A percentile compares a stretch with the other conserved stretches of the same genome.
Conservation (phyloP, 1,140 invertebrate species). For the Eciton burchellii region DNA sequence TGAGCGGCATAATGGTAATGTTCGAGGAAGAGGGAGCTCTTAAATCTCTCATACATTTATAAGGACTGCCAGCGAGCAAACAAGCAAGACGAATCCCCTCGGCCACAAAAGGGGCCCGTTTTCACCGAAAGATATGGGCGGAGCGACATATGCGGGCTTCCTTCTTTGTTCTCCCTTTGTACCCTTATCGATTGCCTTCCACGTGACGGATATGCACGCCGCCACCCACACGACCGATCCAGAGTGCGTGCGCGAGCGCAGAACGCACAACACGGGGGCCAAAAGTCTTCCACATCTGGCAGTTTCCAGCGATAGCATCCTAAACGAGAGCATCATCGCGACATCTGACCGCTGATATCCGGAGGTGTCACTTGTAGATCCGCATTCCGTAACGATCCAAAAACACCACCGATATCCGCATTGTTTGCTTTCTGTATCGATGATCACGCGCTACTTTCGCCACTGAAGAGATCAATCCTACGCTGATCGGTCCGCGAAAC, state of each 20-base stretch:
- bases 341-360: constrained; percentile 11
- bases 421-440: background rate
- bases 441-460: background rate
- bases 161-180: constrained; percentile 51
- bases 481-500: background rate
- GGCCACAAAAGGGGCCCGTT: constrained; percentile 21
- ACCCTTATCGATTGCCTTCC: constrained; percentile 56
- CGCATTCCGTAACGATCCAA: background rate
- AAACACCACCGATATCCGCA: constrained; percentile 21
- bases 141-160: constrained; percentile 58
- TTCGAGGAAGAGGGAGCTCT: background rate
- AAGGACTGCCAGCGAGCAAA: constrained; percentile 50
- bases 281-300: constrained; percentile 53
- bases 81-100: constrained; percentile 48
- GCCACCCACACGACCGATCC: constrained; percentile 45
- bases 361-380: constrained; percentile 36
- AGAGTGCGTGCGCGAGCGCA: background rate
- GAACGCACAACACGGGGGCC: constrained; percentile 1
- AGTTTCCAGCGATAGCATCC: constrained; percentile 42
- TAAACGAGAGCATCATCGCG: constrained; percentile 15
- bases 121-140: constrained; percentile 48
- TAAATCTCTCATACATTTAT: constrained; percentile 51
- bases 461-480: constrained; percentile 12
- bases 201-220: constrained; percentile 38
- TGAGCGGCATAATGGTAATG: background rate